phyloP scores from a whole-genome alignment of 2,113 vertebrate genomes.

The Euleptes europaea region DNA sequence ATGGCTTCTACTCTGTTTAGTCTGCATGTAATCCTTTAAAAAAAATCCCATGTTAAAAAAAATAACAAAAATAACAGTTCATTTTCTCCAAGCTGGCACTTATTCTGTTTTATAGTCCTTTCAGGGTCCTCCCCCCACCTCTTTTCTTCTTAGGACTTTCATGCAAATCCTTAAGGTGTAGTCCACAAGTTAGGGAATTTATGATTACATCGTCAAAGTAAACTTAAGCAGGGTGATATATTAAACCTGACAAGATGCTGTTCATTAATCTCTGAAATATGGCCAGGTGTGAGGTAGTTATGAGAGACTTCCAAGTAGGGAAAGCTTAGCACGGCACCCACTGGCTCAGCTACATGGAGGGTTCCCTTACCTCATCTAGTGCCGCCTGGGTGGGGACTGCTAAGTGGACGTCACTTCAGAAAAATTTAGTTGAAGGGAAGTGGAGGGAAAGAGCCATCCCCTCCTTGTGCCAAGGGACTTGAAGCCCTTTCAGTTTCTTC shows the following conservation, averaged over 20 bases:
- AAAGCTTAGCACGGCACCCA: slow-evolving; percentile 54
- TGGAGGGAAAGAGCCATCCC: slow-evolving; percentile 54
- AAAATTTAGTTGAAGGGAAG: slow-evolving; percentile 53
- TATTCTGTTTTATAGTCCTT: slow-evolving; percentile 64
- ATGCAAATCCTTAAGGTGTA: slow-evolving; percentile 73
- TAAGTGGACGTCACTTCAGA: slow-evolving; percentile 47
- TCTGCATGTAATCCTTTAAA: slow-evolving; percentile 81
- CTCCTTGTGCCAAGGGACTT: slow-evolving; percentile 47
- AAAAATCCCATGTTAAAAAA: slow-evolving; percentile 80
- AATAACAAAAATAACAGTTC: slow-evolving; percentile 82
- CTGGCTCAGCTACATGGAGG: slow-evolving; percentile 48
- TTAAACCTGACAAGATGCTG: slow-evolving; percentile 78
- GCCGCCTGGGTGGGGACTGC: slow-evolving; percentile 71
- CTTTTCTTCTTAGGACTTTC: slow-evolving; percentile 70
- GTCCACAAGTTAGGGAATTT: slow-evolving; percentile 74
- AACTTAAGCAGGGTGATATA: slow-evolving; percentile 67
- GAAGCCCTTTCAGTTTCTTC: slow-evolving; percentile 44
- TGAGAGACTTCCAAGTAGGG: slow-evolving; percentile 60
- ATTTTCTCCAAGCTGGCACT: slow-evolving; percentile 76
- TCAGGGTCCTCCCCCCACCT: slow-evolving; percentile 37
- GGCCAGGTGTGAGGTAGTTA: slow-evolving; percentile 77
- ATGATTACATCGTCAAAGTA: slow-evolving; percentile 72
- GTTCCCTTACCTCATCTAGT: slow-evolving; percentile 60
- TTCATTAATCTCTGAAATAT: slow-evolving; percentile 76
- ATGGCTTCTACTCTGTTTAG: slow-evolving; percentile 83